Evolutionary conservation across 2,888 invertebrate species (phyloP), one percentile per base, ranked within the genome.

Genomic region (Plebejus anna): DNA sequence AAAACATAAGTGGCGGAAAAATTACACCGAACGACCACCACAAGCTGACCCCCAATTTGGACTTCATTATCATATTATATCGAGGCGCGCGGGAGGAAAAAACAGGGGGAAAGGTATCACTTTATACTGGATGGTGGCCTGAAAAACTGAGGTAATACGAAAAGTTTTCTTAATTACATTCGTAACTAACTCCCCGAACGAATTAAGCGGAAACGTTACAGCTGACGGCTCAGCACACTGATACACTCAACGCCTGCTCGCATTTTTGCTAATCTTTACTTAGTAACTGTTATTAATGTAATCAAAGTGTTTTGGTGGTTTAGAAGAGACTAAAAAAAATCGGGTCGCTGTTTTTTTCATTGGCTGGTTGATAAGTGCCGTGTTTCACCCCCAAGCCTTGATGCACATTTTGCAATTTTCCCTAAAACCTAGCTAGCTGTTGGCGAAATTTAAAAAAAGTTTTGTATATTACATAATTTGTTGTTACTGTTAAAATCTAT

Each of bases 161-260:
- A 93, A 93, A 93, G 86, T 93, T 93, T 90, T 87, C 88, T 87
- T 93, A 93, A 93, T 93, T 92, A 91, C 88, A 86, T 89, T 87
- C 87, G 87, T 88, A 88, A 85, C 88, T 91, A 90, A 88, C 88
- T 92, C 92, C 92, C 92, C 83, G 84, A 90, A 88, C 90, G 89
- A 90, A 92, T 91, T 91, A 90, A 87, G 88, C 85, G 80, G 81
- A 86, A 82, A 85, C 85, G 85, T 87, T 88, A 90, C 79, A 79
- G 78, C 78, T 78, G 79, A 78, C 51, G 55, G 75, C 75, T 76
- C 71, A 57, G 70, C 59, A 71, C 72, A 59, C 57, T 72, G 57
- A 71, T 72, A 42, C 59, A 16, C 38, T 55, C 71, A 28, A 42
- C 55, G 71, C 59, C 47, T 38, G 22, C 57, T 76, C 55, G 38